phyloP scores from a whole-genome alignment of 2,888 invertebrate species.

The Pseudanteris insignis region DNA sequence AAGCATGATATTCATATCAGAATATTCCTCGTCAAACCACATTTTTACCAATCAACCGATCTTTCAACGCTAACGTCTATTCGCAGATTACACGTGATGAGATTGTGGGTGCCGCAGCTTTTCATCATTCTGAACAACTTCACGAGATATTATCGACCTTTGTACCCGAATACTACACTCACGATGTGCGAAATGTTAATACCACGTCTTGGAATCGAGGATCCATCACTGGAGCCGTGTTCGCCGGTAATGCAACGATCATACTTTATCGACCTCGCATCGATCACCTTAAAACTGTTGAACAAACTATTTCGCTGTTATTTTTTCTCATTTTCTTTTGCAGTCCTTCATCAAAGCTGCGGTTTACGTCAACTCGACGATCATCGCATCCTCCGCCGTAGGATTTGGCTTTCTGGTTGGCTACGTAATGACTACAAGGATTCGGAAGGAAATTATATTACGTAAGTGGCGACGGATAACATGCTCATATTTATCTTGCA shows the following conservation, averaged over 20 bases:
- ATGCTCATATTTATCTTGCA: not conserved
- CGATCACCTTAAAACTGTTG: slow-evolving; percentile 1
- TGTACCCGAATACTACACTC: slow-evolving; percentile 54
- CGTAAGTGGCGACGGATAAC: slow-evolving; percentile 47
- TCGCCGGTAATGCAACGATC: slow-evolving; percentile 19
- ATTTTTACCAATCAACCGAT: too few species aligned
- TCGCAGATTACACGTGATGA: slow-evolving; percentile 70
- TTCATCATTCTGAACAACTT: slow-evolving; percentile 70
- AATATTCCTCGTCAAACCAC: too few species aligned
- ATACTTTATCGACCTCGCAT: not conserved
- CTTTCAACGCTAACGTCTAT: too few species aligned
- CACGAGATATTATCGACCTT: slow-evolving; percentile 52
- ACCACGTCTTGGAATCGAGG: slow-evolving; percentile 25
- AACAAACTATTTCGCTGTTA: too few species aligned
- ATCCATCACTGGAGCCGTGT: slow-evolving; percentile 13
- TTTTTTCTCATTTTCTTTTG: too few species aligned
- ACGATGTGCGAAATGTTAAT: slow-evolving; percentile 67
- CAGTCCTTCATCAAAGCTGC: slow-evolving; percentile 55
- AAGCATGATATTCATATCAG: too few species aligned
- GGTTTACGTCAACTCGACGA: slow-evolving; percentile 59
- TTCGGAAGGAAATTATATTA: slow-evolving; percentile 51
- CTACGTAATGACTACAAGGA: slow-evolving; percentile 47
- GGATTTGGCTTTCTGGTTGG: slow-evolving; percentile 54
- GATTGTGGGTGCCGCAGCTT: slow-evolving; percentile 71
- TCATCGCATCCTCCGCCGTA: slow-evolving; percentile 59